These are phyloP conservation scores for Athene noctua DNA, from an alignment of 2,113 vertebrate genomes.

Conservation along the genomic window DNA sequence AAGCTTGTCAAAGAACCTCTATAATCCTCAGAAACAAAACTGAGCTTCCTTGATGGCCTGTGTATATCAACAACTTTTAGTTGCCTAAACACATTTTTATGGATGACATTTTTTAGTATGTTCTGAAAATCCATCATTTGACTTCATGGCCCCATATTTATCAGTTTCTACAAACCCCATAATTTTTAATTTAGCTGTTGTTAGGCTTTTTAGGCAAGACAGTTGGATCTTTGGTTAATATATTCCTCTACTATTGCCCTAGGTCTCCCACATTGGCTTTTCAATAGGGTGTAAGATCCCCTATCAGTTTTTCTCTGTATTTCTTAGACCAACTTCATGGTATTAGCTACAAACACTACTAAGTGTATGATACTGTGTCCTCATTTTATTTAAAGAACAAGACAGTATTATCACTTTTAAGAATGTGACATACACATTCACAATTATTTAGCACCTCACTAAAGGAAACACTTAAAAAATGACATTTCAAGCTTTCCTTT, in stretches of 20 bases:
- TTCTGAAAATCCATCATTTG: neutral
- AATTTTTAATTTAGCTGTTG: neutral
- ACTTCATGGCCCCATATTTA: neutral
- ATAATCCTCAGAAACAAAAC: neutral
- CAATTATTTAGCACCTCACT: neutral
- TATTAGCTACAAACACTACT: neutral
- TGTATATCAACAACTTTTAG: neutral
- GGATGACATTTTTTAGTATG: neutral
- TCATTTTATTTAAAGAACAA: neutral
- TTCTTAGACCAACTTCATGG: neutral
- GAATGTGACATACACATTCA: neutral
- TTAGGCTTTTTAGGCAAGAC: neutral
- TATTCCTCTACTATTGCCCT: neutral
- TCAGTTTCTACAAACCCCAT: neutral
- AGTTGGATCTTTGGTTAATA: neutral
- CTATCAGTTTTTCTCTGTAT: neutral
- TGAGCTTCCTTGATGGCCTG: neutral
- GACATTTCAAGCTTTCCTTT: neutral
- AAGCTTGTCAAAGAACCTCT: neutral
- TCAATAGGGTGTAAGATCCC: rapidly evolving
- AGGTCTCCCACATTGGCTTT: neutral
- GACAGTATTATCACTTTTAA: neutral
- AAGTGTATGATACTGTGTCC: neutral
- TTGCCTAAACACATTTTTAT: neutral
- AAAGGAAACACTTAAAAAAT: neutral